These are phyloP conservation scores for Poecilia picta DNA, from an alignment of 2,797 vertebrate species.

Conservation along the genomic window DNA sequence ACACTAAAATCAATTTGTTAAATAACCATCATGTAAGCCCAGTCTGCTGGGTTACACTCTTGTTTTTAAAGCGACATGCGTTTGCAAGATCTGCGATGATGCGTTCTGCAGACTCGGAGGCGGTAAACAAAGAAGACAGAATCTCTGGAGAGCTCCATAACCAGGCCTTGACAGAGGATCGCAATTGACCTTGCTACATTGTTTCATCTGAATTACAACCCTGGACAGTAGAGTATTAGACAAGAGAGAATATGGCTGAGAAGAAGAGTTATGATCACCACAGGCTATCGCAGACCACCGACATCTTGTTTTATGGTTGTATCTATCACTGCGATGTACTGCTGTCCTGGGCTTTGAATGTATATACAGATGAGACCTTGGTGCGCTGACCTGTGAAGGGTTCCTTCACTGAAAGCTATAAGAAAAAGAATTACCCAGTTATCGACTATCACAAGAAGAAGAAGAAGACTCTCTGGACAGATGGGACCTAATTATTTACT, in stretches of 20 bases:
- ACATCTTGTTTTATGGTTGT: conserved; percentile 46
- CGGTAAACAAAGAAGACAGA: conserved; percentile 11
- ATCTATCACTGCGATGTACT: conserved; percentile 48
- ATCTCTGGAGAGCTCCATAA: conserved; percentile 31
- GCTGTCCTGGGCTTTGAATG: conserved; percentile 18
- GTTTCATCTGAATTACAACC: conserved; percentile 55
- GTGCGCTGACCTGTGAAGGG: conserved; percentile 7
- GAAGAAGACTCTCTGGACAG: neutral
- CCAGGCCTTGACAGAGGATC: conserved; percentile 42
- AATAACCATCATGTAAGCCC: neutral
- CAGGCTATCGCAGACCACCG: conserved; percentile 44
- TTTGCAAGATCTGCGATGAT: conserved; percentile 43
- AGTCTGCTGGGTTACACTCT: conserved; percentile 20
- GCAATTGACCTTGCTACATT: conserved; percentile 43
- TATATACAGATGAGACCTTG: conserved; percentile 19
- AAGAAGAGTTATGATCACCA: conserved; percentile 44
- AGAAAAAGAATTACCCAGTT: neutral
- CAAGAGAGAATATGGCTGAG: conserved; percentile 30
- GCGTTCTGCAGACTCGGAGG: conserved; percentile 15
- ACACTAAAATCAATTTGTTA: neutral
- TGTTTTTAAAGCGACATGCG: conserved; percentile 6
- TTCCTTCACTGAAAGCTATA: neutral
- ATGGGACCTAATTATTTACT: neutral
- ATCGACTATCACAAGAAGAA: neutral
- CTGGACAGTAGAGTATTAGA: conserved; percentile 32